Percentiles rank a stretch among this genome's conserved stretches.
Evolutionary conservation across 2,797 vertebrate species (phyloP).

Genomic region (Schizothorax lantsangensis): DNA sequence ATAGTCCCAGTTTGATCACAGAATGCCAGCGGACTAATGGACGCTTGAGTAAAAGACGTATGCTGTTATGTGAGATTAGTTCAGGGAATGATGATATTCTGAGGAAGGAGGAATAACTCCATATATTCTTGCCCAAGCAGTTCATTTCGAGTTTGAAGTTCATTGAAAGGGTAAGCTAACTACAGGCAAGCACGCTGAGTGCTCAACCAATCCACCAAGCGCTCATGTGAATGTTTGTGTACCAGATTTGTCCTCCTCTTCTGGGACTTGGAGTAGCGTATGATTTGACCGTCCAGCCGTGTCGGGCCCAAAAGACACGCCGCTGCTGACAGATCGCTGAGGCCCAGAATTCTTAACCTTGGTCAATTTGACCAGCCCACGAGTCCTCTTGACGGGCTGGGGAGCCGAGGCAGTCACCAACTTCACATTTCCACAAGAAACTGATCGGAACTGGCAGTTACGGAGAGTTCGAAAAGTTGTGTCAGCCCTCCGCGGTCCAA

Average conservation of each 20-base stretch:
- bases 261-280: conserved; percentile 58
- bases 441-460: conserved; percentile 62
- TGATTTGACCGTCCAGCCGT: conserved; percentile 61
- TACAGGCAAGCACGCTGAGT: conserved; percentile 66
- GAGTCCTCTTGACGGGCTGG: conserved; percentile 55
- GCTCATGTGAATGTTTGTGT: conserved; percentile 64
- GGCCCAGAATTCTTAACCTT: conserved; percentile 61
- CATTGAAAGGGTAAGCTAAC: conserved; percentile 60
- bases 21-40: conserved; percentile 58
- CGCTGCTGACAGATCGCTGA: conserved; percentile 68
- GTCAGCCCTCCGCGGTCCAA: conserved; percentile 59
- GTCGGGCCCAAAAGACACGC: conserved; percentile 61
- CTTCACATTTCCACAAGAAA: conserved; percentile 57
- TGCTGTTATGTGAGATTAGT: conserved; percentile 54
- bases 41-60: conserved; percentile 49
- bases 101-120: conserved; percentile 40
- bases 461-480: conserved; percentile 57
- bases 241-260: conserved; percentile 70
- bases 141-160: conserved; percentile 59
- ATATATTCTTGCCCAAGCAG: conserved; percentile 52
- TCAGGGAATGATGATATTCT: conserved; percentile 47
- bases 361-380: conserved; percentile 52
- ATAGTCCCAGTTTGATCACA: conserved; percentile 53
- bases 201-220: conserved; percentile 63
- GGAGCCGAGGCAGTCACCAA: conserved; percentile 58